Evolutionary conservation across 2,797 vertebrate species (phyloP).

Genomic region (Argya squamiceps): DNA sequence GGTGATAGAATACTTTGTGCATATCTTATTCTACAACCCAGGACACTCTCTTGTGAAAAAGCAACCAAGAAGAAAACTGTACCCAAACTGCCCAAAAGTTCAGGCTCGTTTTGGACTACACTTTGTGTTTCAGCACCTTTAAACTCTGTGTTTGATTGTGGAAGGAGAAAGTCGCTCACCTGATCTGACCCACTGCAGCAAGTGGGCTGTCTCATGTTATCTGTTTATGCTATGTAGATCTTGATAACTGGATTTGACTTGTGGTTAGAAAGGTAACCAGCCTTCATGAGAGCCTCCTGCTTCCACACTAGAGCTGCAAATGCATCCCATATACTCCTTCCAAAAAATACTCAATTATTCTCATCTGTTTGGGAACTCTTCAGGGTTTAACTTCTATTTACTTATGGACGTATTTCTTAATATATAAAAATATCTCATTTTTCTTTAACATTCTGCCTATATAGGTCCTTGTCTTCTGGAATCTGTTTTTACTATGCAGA

Average conservation of each 20-base stretch:
- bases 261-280: neutral
- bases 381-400: neutral
- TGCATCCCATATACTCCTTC: neutral
- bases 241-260: neutral
- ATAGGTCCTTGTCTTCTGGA: neutral
- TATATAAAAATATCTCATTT: neutral
- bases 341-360: neutral
- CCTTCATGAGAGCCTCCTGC: neutral
- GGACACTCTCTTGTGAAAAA: neutral
- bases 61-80: neutral
- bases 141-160: neutral
- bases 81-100: neutral
- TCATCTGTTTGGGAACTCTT: neutral
- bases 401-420: neutral
- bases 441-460: neutral
- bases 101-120: neutral
- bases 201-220: neutral
- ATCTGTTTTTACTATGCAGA: neutral
- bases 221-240: rapidly evolving
- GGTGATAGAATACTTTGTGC: too few relatives aligned
- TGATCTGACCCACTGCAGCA: neutral
- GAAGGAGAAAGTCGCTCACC: neutral
- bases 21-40: too few relatives aligned
- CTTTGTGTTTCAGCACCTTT: neutral
- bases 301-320: neutral